Percentiles rank a stretch among this genome's conserved stretches.
These are phyloP conservation scores for Hoplostethus mediterraneus DNA, from an alignment of 2,797 vertebrate species.

Conservation along the genomic window DNA sequence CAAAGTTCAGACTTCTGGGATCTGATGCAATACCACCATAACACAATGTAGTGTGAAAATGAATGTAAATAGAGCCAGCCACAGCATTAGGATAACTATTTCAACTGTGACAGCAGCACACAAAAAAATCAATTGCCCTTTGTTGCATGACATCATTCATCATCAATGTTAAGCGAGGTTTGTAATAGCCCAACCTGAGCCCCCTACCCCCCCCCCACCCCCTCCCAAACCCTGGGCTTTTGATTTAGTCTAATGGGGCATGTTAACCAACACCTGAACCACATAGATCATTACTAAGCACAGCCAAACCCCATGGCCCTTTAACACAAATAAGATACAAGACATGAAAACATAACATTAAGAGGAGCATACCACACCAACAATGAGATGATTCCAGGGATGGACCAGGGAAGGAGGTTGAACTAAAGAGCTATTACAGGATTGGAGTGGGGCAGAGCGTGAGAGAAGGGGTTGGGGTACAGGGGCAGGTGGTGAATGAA, in stretches of 20 bases:
- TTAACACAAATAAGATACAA: slow-evolving; percentile 42
- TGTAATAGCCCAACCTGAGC: slow-evolving; percentile 59
- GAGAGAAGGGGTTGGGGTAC: slow-evolving; percentile 55
- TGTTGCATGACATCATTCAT: slow-evolving; percentile 60
- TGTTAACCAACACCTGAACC: slow-evolving; percentile 74
- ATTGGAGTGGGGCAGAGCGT: slow-evolving; percentile 66
- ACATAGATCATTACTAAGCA: slow-evolving; percentile 38
- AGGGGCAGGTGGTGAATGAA: slow-evolving; percentile 80
- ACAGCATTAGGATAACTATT: slow-evolving; percentile 34
- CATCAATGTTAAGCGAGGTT: slow-evolving; percentile 55
- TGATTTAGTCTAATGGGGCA: slow-evolving; percentile 72
- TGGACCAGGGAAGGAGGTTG: slow-evolving; percentile 22
- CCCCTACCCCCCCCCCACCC: slow-evolving; percentile 15
- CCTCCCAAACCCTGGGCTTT: slow-evolving; percentile 36
- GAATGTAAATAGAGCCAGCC: slow-evolving; percentile 23
- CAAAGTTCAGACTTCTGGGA: slow-evolving; percentile 23
- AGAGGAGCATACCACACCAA: slow-evolving; percentile 40
- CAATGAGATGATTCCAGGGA: slow-evolving; percentile 48
- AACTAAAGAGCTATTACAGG: slow-evolving; percentile 57
- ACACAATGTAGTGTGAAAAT: slow-evolving; percentile 45
- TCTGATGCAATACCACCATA: slow-evolving; percentile 9
- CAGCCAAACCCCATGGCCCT: slow-evolving; percentile 24
- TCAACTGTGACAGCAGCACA: slow-evolving; percentile 40
- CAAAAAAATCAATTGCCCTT: slow-evolving; percentile 61
- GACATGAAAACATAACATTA: slow-evolving; percentile 56